Percentiles rank a stretch among this genome's conserved stretches.
phyloP scores from a whole-genome alignment of 2,888 invertebrate genomes.

The Andrena hattorfiana region DNA sequence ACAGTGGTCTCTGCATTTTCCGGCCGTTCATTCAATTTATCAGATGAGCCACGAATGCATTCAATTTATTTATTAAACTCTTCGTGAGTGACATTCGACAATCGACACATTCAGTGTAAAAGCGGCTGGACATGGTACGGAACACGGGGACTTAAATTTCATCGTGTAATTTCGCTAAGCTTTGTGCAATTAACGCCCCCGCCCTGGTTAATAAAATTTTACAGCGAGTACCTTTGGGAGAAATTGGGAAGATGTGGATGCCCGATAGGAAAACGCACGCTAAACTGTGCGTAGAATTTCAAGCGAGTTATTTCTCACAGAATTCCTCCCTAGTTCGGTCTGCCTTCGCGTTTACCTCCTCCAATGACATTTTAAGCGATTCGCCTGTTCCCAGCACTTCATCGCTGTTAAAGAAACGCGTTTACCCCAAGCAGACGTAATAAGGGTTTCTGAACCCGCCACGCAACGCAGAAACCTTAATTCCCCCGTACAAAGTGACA shows the following conservation, averaged over 20 bases:
- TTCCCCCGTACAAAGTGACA: conserved; percentile 29
- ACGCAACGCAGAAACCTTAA: conserved; percentile 3
- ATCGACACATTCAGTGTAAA: conserved; percentile 8
- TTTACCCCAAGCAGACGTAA: conserved; percentile 26
- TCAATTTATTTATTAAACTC: conserved; percentile 57
- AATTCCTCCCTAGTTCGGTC: background rate
- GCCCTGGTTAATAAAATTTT: background rate
- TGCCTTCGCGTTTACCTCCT: background rate
- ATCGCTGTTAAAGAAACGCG: conserved; percentile 5
- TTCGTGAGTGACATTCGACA: conserved; percentile 34
- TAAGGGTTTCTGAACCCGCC: background rate
- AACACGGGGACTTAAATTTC: conserved; percentile 31
- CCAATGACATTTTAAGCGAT: background rate
- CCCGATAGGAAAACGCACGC: background rate
- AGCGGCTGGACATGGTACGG: background rate
- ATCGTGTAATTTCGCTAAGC: conserved; percentile 30
- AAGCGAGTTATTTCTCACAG: background rate
- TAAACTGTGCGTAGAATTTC: background rate
- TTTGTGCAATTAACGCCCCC: conserved; percentile 37
- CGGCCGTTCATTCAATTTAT: conserved; percentile 46
- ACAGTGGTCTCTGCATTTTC: conserved; percentile 14
- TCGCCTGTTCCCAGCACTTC: background rate
- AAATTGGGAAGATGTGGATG: background rate
- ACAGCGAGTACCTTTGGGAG: background rate
- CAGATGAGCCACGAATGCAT: conserved; percentile 43